These are phyloP conservation scores for Anomalospiza imberbis DNA, from an alignment of 2,797 vertebrate species.

Conservation along the genomic window DNA sequence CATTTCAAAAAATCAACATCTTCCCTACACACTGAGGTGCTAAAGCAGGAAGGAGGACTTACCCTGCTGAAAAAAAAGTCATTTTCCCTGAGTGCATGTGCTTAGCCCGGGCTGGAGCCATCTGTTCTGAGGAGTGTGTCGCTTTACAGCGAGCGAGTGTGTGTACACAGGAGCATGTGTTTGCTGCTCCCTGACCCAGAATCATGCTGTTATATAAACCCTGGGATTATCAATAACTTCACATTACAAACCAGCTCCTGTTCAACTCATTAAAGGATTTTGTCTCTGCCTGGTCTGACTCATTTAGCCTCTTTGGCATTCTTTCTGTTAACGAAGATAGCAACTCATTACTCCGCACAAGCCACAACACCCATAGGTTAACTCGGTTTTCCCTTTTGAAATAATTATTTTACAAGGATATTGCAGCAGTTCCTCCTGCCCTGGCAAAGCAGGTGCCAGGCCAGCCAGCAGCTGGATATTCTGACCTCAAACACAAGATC, in stretches of 20 bases:
- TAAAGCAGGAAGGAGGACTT: neutral
- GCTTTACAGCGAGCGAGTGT: neutral
- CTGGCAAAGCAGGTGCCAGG: slow-evolving; percentile 24
- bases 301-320: slow-evolving; percentile 46
- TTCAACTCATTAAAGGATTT: slow-evolving; percentile 57
- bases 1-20: neutral
- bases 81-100: neutral
- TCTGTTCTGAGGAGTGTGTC: neutral
- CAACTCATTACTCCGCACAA: slow-evolving; percentile 60
- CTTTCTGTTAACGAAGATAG: slow-evolving; percentile 64
- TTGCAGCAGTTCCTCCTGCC: slow-evolving; percentile 59
- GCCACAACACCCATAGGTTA: slow-evolving; percentile 63
- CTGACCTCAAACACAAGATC: slow-evolving; percentile 56
- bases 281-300: slow-evolving; percentile 67
- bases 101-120: neutral
- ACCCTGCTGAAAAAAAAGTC: neutral
- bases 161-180: neutral
- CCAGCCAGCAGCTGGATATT: slow-evolving; percentile 57
- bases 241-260: slow-evolving; percentile 63
- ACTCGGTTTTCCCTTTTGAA: slow-evolving; percentile 60
- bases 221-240: slow-evolving; percentile 67
- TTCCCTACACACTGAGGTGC: neutral
- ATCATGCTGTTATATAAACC: slow-evolving; percentile 65
- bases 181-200: slow-evolving; percentile 67
- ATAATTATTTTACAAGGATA: slow-evolving; percentile 38